phyloP scores from a whole-genome alignment of 2,797 vertebrate species.

The Macropodus opercularis region DNA sequence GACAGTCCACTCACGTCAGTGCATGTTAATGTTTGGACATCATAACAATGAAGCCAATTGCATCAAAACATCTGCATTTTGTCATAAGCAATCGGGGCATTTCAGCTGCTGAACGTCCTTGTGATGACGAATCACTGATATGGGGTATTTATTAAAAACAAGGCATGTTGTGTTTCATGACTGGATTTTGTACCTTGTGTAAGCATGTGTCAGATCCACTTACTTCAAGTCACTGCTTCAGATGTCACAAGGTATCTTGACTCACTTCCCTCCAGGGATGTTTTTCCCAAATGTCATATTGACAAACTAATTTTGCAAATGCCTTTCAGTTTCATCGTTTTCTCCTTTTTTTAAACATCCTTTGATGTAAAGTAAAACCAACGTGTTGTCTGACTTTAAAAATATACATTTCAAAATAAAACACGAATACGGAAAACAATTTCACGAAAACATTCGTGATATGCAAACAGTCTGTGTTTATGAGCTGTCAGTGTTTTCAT shows the following conservation, averaged over 20 bases:
- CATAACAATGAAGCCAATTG: neutral
- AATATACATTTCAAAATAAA: constrained; percentile 22
- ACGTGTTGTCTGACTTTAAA: constrained; percentile 25
- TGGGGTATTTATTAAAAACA: constrained; percentile 25
- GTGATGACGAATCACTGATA: constrained; percentile 16
- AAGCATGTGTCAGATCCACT: constrained; percentile 53
- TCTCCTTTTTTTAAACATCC: neutral
- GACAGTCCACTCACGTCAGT: neutral
- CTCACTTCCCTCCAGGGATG: constrained; percentile 39
- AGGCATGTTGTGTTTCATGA: constrained; percentile 13
- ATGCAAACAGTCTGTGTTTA: constrained; percentile 37
- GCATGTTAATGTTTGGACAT: neutral
- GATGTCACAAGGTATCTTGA: constrained; percentile 44
- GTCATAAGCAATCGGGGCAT: constrained; percentile 5
- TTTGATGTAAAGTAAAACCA: constrained; percentile 42
- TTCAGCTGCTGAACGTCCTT: neutral
- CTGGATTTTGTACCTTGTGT: constrained; percentile 31
- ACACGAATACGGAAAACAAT: constrained; percentile 4
- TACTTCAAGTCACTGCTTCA: constrained; percentile 40
- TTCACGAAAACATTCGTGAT: constrained; percentile 33
- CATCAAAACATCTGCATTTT: constrained; percentile 6
- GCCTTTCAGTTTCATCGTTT: constrained; percentile 36
- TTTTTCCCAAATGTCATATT: constrained; percentile 57
- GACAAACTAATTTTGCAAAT: constrained; percentile 50
- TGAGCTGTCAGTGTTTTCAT: constrained; percentile 27